Evolutionary conservation across 37 sponge, comb jelly and placozoan species (phyloP), one percentile per base, ranked within the genome.

Genomic region (Cladorhizidae sp.): DNA sequence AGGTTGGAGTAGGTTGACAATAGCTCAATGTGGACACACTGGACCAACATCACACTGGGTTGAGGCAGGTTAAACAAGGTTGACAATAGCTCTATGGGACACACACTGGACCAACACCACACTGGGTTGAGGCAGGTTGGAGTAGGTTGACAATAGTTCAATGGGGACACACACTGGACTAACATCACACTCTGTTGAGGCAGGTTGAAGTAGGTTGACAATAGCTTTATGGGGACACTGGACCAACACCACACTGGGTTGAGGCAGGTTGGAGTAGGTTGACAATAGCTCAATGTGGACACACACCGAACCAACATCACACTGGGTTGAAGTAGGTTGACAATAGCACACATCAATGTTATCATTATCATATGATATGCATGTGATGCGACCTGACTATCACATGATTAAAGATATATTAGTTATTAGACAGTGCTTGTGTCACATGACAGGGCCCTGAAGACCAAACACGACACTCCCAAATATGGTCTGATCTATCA

Each of bases 401-500:
- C 38, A 61, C 62, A 61, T 61, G 62, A 61, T 28, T 61, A 6
- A n/a, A n/a, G n/a, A n/a, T n/a, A n/a, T n/a, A n/a, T n/a, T n/a
- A n/a, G n/a, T n/a, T n/a, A n/a, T n/a, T n/a, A n/a, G n/a, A n/a
- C 62, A 3, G 6, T 17, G 6, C 12, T 9, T 12, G 8, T 45
- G 9, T 45, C 5, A 45, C 49, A 45, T 45, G 49, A 45, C 71
- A 92, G 98, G 64, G 98, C 98, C 22, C 71, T 98, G 40, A 98
- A 98, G 83, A 95, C 96, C 3, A 98, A 95, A 58, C 97, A 98
- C 52, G 97, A 95, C 82, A 98, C 98, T 32, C 98, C 98, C 54
- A 98, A 98, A 57, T 98, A 98, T 76, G 98, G 98, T 1, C 87
- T 98, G 40, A 93, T 98, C 21, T 98, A 95, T 80, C 98, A 98